Evolutionary conservation across 2,113 vertebrate genomes (phyloP).

Genomic region (Callionymus lyra): DNA sequence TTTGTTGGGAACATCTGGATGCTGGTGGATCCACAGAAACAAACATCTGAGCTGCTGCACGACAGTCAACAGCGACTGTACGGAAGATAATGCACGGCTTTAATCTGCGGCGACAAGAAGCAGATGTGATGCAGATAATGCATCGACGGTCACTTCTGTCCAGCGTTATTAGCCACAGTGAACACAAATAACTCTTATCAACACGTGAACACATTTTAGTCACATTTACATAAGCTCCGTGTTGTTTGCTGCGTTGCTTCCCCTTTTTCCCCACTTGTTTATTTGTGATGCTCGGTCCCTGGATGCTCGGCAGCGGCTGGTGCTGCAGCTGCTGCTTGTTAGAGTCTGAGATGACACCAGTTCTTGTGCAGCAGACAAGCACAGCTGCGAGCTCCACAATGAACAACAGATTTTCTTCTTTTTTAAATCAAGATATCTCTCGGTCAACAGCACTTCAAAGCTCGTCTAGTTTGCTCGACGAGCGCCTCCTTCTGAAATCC

Average conservation of each 20-base stretch:
- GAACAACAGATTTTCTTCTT: slow-evolving; percentile 18
- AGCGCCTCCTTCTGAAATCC: too few relatives aligned
- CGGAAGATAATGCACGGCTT: slow-evolving; percentile 35
- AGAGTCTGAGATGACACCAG: slow-evolving; percentile 71
- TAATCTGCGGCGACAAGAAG: slow-evolving; percentile 11
- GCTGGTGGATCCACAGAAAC: slow-evolving; percentile 4
- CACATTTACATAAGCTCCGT: slow-evolving; percentile 52
- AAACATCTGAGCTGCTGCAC: slow-evolving; percentile 3
- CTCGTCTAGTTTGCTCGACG: too few relatives aligned
- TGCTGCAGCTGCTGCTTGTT: slow-evolving; percentile 78
- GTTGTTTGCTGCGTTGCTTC: slow-evolving; percentile 46
- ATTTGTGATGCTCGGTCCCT: slow-evolving; percentile 45
- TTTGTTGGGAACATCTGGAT: slow-evolving; percentile 44
- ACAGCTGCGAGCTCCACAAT: slow-evolving; percentile 77
- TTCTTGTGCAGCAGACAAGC: slow-evolving; percentile 69
- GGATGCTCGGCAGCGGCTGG: slow-evolving; percentile 58
- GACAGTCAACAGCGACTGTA: slow-evolving; percentile 34
- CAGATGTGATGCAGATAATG: slow-evolving; percentile 14
- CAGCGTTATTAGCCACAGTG: neutral
- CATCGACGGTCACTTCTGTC: slow-evolving; percentile 11
- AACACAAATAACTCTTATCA: slow-evolving; percentile 46
- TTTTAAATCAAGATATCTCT: slow-evolving; percentile 26
- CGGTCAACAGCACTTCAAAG: slow-evolving; percentile 10
- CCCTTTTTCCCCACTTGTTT: slow-evolving; percentile 47
- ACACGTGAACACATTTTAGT: slow-evolving; percentile 43